phyloP scores from a whole-genome alignment of 2,888 invertebrate genomes.

The Rambutsinella grinnellia region DNA sequence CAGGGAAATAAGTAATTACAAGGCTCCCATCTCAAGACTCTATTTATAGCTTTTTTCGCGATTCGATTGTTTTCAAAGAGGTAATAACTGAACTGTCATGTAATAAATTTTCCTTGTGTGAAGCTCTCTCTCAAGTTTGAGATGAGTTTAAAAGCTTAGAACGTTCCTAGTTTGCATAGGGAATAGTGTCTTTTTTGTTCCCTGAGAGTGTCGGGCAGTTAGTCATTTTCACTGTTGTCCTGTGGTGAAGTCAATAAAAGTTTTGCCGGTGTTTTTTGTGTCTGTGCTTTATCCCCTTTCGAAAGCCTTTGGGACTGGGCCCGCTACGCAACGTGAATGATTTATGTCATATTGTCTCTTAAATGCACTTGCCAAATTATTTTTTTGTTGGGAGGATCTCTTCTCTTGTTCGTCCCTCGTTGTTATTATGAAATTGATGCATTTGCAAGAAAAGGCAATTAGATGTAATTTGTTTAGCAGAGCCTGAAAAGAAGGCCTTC shows the following conservation, averaged over 20 bases:
- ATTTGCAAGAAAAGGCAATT: slow-evolving; percentile 35
- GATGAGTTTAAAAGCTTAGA: too few species aligned
- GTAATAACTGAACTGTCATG: slow-evolving; percentile 53
- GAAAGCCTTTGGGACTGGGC: too few species aligned
- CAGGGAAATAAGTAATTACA: slow-evolving; percentile 19
- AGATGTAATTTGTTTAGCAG: slow-evolving; percentile 37
- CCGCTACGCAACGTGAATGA: slow-evolving; percentile 17
- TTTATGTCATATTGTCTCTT: slow-evolving; percentile 48
- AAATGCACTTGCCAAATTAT: slow-evolving; percentile 25
- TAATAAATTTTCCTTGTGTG: slow-evolving; percentile 37
- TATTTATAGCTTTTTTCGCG: slow-evolving; percentile 27
- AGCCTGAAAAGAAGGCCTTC: slow-evolving; percentile 6
- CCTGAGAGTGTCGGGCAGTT: not conserved
- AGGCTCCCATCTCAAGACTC: slow-evolving; percentile 7
- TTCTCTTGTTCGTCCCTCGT: too few species aligned
- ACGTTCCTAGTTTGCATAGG: too few species aligned
- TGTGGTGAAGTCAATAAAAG: slow-evolving; percentile 16
- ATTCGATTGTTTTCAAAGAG: slow-evolving; percentile 36
- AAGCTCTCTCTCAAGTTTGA: not conserved
- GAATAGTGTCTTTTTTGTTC: not conserved
- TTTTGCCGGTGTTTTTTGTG: not conserved
- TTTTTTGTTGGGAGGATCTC: slow-evolving; percentile 12
- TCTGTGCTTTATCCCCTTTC: too few species aligned
- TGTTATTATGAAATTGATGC: not conserved
- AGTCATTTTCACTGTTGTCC: slow-evolving; percentile 32